phyloP scores from a whole-genome alignment of 2,113 vertebrate genomes.

The Onychorhynchus coronatus region DNA sequence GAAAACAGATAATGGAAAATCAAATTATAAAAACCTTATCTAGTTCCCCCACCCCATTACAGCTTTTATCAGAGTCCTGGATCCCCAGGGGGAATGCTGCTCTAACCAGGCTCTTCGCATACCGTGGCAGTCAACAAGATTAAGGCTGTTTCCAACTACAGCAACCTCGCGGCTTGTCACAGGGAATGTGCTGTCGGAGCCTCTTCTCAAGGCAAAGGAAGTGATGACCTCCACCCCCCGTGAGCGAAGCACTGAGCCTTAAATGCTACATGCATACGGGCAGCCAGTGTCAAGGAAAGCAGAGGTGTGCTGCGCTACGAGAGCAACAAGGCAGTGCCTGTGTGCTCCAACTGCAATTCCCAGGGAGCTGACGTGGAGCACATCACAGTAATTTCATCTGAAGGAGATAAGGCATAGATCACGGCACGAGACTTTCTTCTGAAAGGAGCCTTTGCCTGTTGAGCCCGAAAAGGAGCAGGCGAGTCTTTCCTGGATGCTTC shows the following conservation, averaged over 20 bases:
- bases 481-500: neutral
- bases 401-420: neutral
- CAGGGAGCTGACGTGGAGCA: fast-evolving
- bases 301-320: fast-evolving
- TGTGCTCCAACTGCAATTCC: neutral
- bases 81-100: constrained; percentile 8
- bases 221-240: neutral
- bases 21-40: constrained; percentile 7
- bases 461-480: neutral
- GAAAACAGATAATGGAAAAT: constrained; percentile 19
- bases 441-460: fast-evolving
- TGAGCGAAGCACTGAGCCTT: neutral
- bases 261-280: neutral
- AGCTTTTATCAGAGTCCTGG: neutral
- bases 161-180: neutral
- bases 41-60: neutral
- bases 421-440: neutral
- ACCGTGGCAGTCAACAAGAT: neutral
- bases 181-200: neutral
- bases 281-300: neutral
- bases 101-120: neutral
- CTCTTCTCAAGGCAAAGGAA: neutral
- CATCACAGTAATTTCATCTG: neutral
- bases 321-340: fast-evolving
- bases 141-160: neutral